These are phyloP conservation scores for Cebidichthys violaceus DNA, from an alignment of 2,113 vertebrate genomes.

Conservation along the genomic window DNA sequence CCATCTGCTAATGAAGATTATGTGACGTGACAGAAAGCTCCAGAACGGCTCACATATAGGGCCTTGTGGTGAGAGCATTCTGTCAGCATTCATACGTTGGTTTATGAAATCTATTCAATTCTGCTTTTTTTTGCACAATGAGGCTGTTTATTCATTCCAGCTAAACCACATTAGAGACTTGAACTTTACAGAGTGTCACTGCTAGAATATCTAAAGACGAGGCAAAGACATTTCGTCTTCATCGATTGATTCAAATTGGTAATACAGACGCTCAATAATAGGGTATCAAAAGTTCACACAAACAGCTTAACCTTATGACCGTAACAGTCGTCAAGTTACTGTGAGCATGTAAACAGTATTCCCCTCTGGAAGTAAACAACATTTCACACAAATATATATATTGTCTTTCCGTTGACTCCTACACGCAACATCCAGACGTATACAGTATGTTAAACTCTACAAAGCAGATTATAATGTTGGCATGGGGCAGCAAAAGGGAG, in stretches of 20 bases:
- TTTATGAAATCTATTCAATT: constrained; percentile 1
- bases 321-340: constrained; percentile 17
- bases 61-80: background rate
- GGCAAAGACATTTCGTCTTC: constrained; percentile 17
- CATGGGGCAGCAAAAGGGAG: background rate
- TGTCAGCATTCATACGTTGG: background rate
- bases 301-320: constrained; percentile 39
- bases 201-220: background rate
- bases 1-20: background rate
- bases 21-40: background rate
- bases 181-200: background rate
- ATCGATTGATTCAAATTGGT: constrained; percentile 25
- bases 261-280: background rate
- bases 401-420: constrained; percentile 16
- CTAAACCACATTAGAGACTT: background rate
- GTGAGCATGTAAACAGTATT: constrained; percentile 31
- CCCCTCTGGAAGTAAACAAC: constrained; percentile 22
- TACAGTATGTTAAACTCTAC: constrained; percentile 17
- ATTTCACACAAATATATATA: constrained; percentile 18
- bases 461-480: constrained; percentile 3
- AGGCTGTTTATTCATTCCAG: background rate
- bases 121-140: background rate
- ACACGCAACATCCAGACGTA: constrained; percentile 14
- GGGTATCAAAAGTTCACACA: constrained; percentile 35
- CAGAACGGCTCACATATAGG: background rate